These are phyloP conservation scores for Hemithea aestivaria DNA, from an alignment of 2,888 invertebrate species.

Conservation along the genomic window DNA sequence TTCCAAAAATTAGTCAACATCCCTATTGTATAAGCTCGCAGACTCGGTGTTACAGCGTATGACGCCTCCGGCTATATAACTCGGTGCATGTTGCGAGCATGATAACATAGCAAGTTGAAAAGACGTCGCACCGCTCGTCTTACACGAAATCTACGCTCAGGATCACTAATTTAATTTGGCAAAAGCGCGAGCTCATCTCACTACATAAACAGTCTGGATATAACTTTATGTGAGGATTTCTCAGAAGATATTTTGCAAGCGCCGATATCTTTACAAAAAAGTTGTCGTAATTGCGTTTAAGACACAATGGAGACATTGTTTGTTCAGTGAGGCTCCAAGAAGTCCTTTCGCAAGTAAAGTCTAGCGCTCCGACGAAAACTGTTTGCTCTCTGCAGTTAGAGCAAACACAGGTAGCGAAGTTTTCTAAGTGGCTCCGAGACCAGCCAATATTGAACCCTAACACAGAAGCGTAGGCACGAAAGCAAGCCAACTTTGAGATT, in stretches of 20 bases:
- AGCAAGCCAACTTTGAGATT: conserved; percentile 2
- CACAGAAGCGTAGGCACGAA: neutral
- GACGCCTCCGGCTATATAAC: conserved; percentile 12
- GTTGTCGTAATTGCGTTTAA: conserved; percentile 6
- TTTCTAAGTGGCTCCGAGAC: conserved; percentile 9
- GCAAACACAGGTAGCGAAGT: conserved; percentile 13
- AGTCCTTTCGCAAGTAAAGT: conserved; percentile 8
- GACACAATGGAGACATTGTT: conserved; percentile 10
- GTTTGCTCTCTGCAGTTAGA: conserved; percentile 24
- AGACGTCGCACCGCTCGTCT: conserved; percentile 22
- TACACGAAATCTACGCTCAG: conserved; percentile 28
- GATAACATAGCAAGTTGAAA: conserved; percentile 17
- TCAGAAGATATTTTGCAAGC: conserved; percentile 13
- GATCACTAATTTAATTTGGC: conserved; percentile 50
- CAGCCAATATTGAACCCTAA: neutral
- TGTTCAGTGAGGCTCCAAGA: conserved; percentile 12
- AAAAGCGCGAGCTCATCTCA: conserved; percentile 40
- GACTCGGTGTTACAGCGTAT: conserved; percentile 1
- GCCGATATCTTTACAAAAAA: conserved; percentile 12
- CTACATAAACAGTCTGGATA: conserved; percentile 37
- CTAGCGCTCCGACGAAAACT: conserved; percentile 13
- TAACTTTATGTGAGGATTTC: conserved; percentile 31
- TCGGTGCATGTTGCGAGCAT: conserved; percentile 11
- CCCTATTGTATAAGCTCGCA: conserved; percentile 2
- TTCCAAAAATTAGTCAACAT: too few relatives aligned